These are phyloP conservation scores for Hemibagrus wyckioides DNA, from an alignment of 2,113 vertebrate genomes.

Conservation along the genomic window DNA sequence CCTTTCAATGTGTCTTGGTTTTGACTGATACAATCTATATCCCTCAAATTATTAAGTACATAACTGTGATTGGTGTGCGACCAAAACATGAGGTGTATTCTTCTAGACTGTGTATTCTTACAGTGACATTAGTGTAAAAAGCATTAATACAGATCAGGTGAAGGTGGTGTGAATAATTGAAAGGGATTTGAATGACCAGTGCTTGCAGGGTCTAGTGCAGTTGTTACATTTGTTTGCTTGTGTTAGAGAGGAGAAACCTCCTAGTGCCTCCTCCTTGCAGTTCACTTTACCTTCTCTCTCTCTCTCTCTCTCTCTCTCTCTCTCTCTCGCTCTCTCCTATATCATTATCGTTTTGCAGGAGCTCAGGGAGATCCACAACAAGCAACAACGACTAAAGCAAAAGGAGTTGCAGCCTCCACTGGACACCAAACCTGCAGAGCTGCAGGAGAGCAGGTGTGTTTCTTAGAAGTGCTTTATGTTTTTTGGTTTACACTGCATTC, in stretches of 20 bases:
- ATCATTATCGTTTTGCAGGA: slow-evolving; percentile 79
- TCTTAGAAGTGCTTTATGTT: background rate
- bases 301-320: slow-evolving; percentile 26
- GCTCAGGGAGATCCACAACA: slow-evolving; percentile 90
- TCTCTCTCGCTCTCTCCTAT: slow-evolving; percentile 57
- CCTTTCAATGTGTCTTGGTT: background rate
- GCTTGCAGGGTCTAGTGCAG: slow-evolving; percentile 47
- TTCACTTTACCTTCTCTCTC: slow-evolving; percentile 62
- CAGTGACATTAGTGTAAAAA: background rate
- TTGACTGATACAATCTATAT: background rate
- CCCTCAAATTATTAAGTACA: background rate
- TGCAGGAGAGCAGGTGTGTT: slow-evolving; percentile 61
- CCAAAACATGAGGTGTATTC: background rate
- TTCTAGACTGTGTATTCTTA: background rate
- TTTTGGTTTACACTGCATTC: background rate
- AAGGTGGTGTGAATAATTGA: slow-evolving; percentile 1
- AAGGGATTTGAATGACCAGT: background rate
- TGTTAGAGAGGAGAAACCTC: slow-evolving; percentile 39
- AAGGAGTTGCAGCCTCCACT: slow-evolving; percentile 68
- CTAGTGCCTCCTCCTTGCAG: slow-evolving; percentile 46
- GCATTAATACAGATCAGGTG: background rate
- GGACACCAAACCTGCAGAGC: slow-evolving; percentile 65
- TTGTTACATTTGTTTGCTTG: background rate
- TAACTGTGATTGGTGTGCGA: background rate
- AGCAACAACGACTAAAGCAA: slow-evolving; percentile 91